These are phyloP conservation scores for Buceros bicornis DNA, from an alignment of 2,797 vertebrate genomes.

Conservation along the genomic window DNA sequence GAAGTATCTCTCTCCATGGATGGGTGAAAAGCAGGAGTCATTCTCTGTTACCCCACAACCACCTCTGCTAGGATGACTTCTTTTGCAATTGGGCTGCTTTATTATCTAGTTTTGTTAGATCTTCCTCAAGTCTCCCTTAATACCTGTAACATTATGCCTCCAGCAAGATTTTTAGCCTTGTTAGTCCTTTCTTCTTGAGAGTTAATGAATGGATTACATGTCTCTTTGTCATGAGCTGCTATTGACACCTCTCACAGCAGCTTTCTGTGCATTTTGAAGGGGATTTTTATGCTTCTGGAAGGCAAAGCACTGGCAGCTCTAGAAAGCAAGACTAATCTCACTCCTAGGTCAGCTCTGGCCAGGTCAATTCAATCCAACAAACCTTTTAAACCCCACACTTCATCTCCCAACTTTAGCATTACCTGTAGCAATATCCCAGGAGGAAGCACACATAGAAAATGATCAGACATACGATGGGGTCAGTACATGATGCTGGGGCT, in stretches of 20 bases:
- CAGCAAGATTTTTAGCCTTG: background rate
- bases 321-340: background rate
- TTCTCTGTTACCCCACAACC: background rate
- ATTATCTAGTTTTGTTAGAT: background rate
- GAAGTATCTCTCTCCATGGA: accelerated
- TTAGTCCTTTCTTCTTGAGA: background rate
- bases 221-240: background rate
- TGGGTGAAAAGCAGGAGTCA: background rate
- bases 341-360: background rate
- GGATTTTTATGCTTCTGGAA: background rate
- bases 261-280: background rate
- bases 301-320: background rate
- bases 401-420: background rate
- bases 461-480: accelerated
- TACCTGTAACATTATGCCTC: background rate
- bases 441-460: background rate
- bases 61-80: background rate
- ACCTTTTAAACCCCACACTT: background rate
- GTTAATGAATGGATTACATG: background rate
- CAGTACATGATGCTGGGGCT: accelerated
- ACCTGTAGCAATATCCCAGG: background rate
- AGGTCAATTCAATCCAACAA: background rate
- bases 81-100: background rate
- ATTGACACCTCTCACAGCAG: background rate
- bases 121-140: background rate